Evolutionary conservation across 2,113 vertebrate genomes (phyloP).

Genomic region (Alouatta palliata): DNA sequence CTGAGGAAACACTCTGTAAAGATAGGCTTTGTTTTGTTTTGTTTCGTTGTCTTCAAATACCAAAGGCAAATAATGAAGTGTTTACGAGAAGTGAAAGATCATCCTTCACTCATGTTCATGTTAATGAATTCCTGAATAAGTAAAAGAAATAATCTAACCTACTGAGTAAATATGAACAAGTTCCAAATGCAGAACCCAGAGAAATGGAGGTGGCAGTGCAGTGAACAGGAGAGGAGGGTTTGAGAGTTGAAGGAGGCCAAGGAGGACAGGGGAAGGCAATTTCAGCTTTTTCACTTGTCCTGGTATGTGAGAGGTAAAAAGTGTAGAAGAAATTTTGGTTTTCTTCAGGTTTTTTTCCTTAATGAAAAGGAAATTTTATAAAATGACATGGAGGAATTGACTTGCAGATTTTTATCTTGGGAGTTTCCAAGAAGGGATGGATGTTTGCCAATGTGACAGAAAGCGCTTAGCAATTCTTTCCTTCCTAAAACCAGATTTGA

Average conservation of each 20-base stretch:
- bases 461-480: slow-evolving; percentile 11
- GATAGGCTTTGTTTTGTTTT: slow-evolving; percentile 38
- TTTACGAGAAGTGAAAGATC: slow-evolving; percentile 56
- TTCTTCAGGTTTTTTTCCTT: not conserved
- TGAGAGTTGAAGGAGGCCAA: rapidly evolving
- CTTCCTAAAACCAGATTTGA: not conserved
- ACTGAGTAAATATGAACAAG: slow-evolving; percentile 12
- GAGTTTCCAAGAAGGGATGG: not conserved
- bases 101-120: slow-evolving; percentile 14
- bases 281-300: not conserved
- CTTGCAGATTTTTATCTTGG: not conserved
- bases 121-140: slow-evolving; percentile 40
- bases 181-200: not conserved
- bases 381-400: not conserved
- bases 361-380: not conserved
- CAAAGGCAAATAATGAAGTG: slow-evolving; percentile 69
- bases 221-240: too few species aligned
- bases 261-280: not conserved
- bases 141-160: slow-evolving; percentile 20
- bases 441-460: not conserved
- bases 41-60: slow-evolving; percentile 65
- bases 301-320: not conserved
- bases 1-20: slow-evolving; percentile 44
- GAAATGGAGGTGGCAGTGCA: not conserved
- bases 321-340: not conserved